Evolutionary conservation across 64 coral and sea anemone genomes (phyloP).

Genomic region (Pocillopora verrucosa): DNA sequence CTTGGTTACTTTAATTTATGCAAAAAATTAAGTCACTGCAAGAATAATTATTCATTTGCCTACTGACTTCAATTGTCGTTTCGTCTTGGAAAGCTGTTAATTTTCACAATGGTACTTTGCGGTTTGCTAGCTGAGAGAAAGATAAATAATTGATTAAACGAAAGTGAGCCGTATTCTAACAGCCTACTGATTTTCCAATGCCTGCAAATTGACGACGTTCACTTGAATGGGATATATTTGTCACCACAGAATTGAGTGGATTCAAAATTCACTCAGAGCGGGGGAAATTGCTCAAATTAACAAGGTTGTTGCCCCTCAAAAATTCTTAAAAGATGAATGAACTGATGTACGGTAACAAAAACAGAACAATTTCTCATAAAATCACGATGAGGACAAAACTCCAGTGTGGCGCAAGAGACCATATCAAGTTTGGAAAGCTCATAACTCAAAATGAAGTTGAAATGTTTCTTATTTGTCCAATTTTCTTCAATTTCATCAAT

Average conservation of each 20-base stretch:
- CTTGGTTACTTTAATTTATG: slow-evolving; percentile 42
- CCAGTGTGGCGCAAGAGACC: no score
- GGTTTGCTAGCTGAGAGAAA: neutral
- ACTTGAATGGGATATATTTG: neutral
- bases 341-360: no score
- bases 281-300: no score
- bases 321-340: no score
- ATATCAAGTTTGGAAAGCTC: no score
- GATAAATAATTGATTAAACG: slow-evolving; percentile 9
- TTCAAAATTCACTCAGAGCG: no score
- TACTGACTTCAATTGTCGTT: neutral
- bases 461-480: neutral
- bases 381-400: no score
- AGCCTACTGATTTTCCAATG: neutral
- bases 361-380: no score
- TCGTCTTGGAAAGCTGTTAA: neutral
- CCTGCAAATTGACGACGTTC: neutral
- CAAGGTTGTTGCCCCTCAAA: no score
- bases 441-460: neutral
- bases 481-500: neutral
- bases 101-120: neutral
- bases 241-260: no score
- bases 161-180: neutral
- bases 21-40: neutral
- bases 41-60: neutral